Conservation (phyloP, 2,113 vertebrate genomes). For the Melanotaenia duboulayi region DNA sequence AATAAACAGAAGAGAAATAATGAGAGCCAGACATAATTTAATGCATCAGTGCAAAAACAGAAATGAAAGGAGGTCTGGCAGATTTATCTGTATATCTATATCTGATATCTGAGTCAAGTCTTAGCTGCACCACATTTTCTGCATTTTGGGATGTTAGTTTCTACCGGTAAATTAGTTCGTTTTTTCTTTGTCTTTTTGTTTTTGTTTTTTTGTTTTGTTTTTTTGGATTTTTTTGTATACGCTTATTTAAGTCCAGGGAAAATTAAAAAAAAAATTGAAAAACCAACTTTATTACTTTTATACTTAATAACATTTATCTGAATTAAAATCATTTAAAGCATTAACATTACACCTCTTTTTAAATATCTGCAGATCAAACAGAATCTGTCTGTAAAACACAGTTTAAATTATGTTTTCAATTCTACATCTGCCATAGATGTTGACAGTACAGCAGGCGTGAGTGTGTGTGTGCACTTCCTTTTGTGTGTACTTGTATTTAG, state of each 20-base stretch:
- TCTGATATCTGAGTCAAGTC: not conserved
- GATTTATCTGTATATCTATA: not conserved
- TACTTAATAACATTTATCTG: too few relatives aligned
- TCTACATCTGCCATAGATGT: too few relatives aligned
- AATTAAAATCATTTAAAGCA: not conserved
- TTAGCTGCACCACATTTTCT: not conserved
- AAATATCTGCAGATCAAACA: not conserved
- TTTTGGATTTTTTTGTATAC: not conserved
- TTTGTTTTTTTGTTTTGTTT: not conserved
- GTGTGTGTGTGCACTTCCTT: too few relatives aligned
- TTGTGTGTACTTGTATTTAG: too few relatives aligned
- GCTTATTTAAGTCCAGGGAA: not conserved
- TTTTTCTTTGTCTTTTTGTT: too few relatives aligned
- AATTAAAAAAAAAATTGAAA: not conserved
- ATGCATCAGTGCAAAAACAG: not conserved
- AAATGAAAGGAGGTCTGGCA: not conserved
- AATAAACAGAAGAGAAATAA: not conserved
- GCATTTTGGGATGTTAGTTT: too few relatives aligned
- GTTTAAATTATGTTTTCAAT: too few relatives aligned
- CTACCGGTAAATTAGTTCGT: too few relatives aligned
- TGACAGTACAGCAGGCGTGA: too few relatives aligned
- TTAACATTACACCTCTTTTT: not conserved
- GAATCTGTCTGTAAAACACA: not conserved
- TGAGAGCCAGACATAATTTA: too few relatives aligned
- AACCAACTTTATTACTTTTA: too few relatives aligned